Conservation (phyloP, 2,113 vertebrate genomes). For the Rousettus leschenaultii region DNA sequence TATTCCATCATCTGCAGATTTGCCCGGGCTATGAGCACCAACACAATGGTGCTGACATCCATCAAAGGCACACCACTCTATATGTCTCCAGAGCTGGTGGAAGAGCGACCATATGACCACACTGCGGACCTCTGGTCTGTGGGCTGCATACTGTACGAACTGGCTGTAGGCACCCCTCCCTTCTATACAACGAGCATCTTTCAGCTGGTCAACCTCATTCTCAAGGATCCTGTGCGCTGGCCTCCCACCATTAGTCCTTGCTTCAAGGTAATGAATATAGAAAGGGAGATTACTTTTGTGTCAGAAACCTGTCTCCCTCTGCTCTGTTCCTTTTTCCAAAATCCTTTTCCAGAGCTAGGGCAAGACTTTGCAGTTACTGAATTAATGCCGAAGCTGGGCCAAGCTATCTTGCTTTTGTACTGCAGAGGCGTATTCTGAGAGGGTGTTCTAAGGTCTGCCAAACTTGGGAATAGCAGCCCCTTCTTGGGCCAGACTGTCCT, state of each 20-base stretch:
- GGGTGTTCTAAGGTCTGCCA: neutral
- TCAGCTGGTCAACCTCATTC: slow-evolving; percentile 93
- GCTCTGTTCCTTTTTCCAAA: neutral
- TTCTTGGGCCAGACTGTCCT: neutral
- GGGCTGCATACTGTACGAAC: slow-evolving; percentile 96
- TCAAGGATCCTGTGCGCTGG: slow-evolving; percentile 92
- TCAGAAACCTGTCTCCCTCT: neutral
- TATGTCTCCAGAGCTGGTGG: slow-evolving; percentile 97
- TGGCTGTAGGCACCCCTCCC: slow-evolving; percentile 93
- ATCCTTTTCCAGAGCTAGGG: neutral
- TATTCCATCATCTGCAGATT: slow-evolving; percentile 83
- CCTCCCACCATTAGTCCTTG: slow-evolving; percentile 86
- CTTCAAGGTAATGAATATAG: slow-evolving; percentile 85
- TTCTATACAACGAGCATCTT: slow-evolving; percentile 98
- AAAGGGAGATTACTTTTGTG: neutral
- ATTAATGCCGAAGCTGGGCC: neutral
- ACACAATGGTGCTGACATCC: slow-evolving; percentile 96
- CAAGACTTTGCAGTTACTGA: neutral
- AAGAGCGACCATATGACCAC: slow-evolving; percentile 95
- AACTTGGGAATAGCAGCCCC: neutral
- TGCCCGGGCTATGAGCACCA: slow-evolving; percentile 95
- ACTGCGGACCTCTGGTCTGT: slow-evolving; percentile 96
- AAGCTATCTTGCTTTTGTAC: neutral
- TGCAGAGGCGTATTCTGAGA: neutral
- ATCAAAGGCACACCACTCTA: slow-evolving; percentile 98